Evolutionary conservation across 2,888 invertebrate genomes (phyloP), one percentile per base, ranked within the genome.

Genomic region (Andricus quercusramuli): DNA sequence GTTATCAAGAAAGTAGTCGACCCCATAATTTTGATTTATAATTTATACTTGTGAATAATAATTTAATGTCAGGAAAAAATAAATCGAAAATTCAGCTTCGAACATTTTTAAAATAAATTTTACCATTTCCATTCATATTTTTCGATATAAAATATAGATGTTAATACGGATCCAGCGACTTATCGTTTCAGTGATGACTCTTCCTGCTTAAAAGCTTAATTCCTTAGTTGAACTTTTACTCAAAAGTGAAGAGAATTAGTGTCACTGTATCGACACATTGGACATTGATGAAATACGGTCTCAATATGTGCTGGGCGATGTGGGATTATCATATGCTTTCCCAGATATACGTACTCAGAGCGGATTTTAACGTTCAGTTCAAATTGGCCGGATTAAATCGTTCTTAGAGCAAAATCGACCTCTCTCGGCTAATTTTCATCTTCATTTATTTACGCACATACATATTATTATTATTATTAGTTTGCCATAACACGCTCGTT

Each of bases 211-310:
- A 47, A 47, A 47, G 56, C n/a, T n/a, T n/a, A 56, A 56, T 6
- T 8, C n/a, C 11, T n/a, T 1, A 56, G 56, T n/a, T n/a, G 56
- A 56, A 56, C 4, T 56, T n/a, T 56, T n/a, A n/a, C 56, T 56
- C 20, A 11, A n/a, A 56, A 56, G n/a, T n/a, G n/a, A 56, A n/a
- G n/a, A 56, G 20, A 56, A 56, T 56, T 56, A 56, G 20, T 56
- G 56, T 56, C 56, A 56, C 56, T 56, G n/a, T 56, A 56, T 56
- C n/a, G 56, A 56, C 56, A 56, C 56, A 56, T 56, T n/a, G 56
- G 56, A 56, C 56, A 56, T 6, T 56, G 56, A 56, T 56, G n/a
- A 56, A 56, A 9, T n/a, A 56, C 20, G 56, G 56, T n/a, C n/a
- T 56, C n/a, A n/a, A 56, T 56, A 56, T 56, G 8, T 1, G 56